These are phyloP conservation scores for Cataglyphis livida DNA, from an alignment of 2,888 invertebrate genomes.

Conservation along the genomic window DNA sequence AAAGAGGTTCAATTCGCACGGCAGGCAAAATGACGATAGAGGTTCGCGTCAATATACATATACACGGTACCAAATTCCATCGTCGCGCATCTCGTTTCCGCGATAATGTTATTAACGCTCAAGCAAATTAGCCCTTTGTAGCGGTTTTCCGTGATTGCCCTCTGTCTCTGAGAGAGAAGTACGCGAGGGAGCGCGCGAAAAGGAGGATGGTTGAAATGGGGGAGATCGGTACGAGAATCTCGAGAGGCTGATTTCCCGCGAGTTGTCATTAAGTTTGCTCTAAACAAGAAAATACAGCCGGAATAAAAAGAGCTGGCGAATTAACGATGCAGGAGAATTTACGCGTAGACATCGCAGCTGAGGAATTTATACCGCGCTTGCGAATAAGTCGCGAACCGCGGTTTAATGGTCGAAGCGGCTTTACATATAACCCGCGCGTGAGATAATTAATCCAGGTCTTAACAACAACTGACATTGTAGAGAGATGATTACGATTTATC, in stretches of 20 bases:
- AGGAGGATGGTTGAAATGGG: not conserved
- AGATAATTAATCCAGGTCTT: conserved; percentile 32
- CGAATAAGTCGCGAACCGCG: not conserved
- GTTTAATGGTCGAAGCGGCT: conserved; percentile 20
- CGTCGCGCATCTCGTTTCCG: conserved; percentile 64
- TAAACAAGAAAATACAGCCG: conserved; percentile 54
- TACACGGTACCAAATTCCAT: not conserved
- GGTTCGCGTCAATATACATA: not conserved
- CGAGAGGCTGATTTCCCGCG: conserved; percentile 39
- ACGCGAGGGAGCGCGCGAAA: conserved; percentile 21
- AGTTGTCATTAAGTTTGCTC: conserved; percentile 50
- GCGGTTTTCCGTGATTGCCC: conserved; percentile 75
- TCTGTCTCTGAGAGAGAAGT: conserved; percentile 38
- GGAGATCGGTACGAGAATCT: conserved; percentile 9
- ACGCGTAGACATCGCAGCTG: conserved; percentile 14
- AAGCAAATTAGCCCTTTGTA: conserved; percentile 80
- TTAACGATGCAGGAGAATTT: conserved; percentile 8
- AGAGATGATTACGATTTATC: conserved; percentile 4
- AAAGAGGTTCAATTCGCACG: not conserved
- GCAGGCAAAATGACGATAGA: conserved; percentile 25
- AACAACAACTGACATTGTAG: not conserved
- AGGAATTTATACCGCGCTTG: conserved; percentile 50
- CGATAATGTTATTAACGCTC: conserved; percentile 77
- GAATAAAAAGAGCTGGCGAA: conserved; percentile 44
- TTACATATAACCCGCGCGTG: not conserved